Evolutionary conservation across 2,113 vertebrate genomes (phyloP).

Genomic region (Labrus mixtus): DNA sequence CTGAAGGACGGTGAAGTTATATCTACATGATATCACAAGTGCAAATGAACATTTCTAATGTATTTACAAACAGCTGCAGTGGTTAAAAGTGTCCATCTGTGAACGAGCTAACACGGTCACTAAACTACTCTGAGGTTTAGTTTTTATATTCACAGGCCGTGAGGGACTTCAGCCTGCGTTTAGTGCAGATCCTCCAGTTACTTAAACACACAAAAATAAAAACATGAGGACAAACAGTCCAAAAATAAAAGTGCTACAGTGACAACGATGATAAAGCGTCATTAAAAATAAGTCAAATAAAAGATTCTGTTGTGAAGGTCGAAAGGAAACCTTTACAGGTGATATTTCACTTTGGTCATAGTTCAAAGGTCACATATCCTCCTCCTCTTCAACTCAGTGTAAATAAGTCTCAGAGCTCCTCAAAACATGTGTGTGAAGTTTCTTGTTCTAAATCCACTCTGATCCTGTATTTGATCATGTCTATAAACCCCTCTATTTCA

Average conservation of each 20-base stretch:
- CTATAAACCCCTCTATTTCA: no score
- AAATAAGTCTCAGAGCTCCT: no score
- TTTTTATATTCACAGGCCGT: not conserved
- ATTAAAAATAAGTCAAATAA: conserved; percentile 44
- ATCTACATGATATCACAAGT: not conserved
- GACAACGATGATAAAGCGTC: conserved; percentile 24
- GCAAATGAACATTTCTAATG: conserved; percentile 17
- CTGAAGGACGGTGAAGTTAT: not conserved
- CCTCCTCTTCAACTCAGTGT: no score
- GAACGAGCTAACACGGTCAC: conserved; percentile 6
- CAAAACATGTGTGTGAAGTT: no score
- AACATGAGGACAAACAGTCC: conserved; percentile 13
- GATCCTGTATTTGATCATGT: no score
- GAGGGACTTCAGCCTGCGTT: not conserved
- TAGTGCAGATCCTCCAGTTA: conserved; percentile 61
- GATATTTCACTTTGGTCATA: conserved; percentile 9
- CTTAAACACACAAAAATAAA: conserved; percentile 29
- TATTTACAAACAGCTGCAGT: conserved; percentile 4
- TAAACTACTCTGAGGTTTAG: not conserved
- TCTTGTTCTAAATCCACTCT: no score
- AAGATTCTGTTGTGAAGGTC: not conserved
- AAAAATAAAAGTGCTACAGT: conserved; percentile 73
- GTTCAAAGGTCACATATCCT: not conserved
- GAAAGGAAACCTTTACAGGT: not conserved
- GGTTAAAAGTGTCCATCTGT: conserved; percentile 2